Evolutionary conservation across 2,113 vertebrate species (phyloP).

Genomic region (Gadus chalcogrammus): DNA sequence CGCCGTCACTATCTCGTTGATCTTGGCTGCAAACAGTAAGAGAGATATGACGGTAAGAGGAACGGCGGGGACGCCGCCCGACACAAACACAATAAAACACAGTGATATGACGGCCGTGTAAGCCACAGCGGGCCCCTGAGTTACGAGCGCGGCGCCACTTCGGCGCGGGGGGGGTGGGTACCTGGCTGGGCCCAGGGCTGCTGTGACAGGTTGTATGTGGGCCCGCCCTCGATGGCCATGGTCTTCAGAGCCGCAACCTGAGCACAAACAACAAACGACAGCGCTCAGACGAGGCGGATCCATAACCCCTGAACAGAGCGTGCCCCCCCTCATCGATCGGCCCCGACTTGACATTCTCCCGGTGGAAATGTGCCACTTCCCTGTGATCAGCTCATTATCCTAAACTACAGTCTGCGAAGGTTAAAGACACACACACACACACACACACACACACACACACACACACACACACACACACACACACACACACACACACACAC

Average conservation of each 20-base stretch:
- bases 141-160: conserved; percentile 32
- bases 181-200: conserved; percentile 98
- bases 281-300: not conserved
- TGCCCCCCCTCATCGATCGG: not conserved
- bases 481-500: not conserved
- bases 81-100: not conserved
- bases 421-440: not conserved
- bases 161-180: conserved; percentile 57
- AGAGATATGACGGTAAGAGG: conserved; percentile 23
- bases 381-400: conserved; percentile 36
- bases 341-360: not conserved
- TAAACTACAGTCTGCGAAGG: conserved; percentile 14
- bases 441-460: not conserved
- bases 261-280: conserved; percentile 30
- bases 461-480: not conserved
- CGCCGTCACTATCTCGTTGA: conserved; percentile 87
- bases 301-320: too few relatives aligned
- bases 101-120: conserved; percentile 27
- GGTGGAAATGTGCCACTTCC: conserved; percentile 15
- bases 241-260: conserved; percentile 90
- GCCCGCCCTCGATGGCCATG: conserved; percentile 91
- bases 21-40: conserved; percentile 79
- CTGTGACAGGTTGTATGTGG: conserved; percentile 88
- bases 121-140: conserved; percentile 43
- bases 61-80: not conserved